Evolutionary conservation across 2,797 vertebrate species (phyloP), one percentile per base, ranked within the genome.

Genomic region (Champsocephalus gunnari): DNA sequence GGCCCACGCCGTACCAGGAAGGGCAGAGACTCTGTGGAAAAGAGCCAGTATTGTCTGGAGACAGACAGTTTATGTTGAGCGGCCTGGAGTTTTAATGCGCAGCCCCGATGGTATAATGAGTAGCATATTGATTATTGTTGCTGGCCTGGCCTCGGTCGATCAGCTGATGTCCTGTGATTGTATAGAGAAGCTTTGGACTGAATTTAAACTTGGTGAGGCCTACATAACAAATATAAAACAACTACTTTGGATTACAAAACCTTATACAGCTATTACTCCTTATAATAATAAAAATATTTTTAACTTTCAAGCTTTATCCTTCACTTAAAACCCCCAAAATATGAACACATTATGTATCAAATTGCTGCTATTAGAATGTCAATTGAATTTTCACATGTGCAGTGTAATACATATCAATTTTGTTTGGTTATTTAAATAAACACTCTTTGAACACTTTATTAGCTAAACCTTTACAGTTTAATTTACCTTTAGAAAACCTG

Each of bases 1-100:
- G 73, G 79, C 87, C 92, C 90, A 89, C 85, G 83, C 86, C 82
- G 93, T 95, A 94, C 94, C 94, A 94, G 93, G 82, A 92, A 90
- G 92, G 82, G 93, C 90, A 81, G 83, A 88, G 89, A 79, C 86
- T 81, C 63, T 19, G 70, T 80, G 75, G 64, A 89, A 87, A 91
- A 92, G 83, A 92, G 91, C 53, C 59, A 47, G 71, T 91, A 92
- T 95, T 95, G 93, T 95, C 88, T 90, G 48, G 61, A 87, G 66
- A 84, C 80, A 58, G 79, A 82, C 80, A 82, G 85, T 82, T 85
- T 81, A 77, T 88, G 86, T 78, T 82, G 64, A 79, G 72, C 72
- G 54, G 77, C 65, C 72, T 58, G 53, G 62, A 73, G 76, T 74
- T 83, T 65, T 77, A 82, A 82, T 63, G 70, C 56, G 72, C 54